phyloP scores from a whole-genome alignment of 2,113 vertebrate genomes.

The Megalops atlanticus region DNA sequence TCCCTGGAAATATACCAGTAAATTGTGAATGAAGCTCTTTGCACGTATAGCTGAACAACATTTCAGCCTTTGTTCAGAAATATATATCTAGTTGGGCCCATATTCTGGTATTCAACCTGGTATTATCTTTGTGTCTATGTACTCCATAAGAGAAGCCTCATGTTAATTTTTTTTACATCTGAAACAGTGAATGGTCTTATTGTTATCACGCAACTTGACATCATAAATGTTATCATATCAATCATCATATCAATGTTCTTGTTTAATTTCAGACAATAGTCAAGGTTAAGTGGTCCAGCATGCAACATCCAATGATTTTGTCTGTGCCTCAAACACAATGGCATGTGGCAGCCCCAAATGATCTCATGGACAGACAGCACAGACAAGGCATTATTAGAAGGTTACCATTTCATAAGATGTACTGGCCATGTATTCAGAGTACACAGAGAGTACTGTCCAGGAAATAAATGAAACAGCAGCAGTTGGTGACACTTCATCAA shows the following conservation, averaged over 20 bases:
- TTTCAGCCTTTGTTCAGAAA: not conserved
- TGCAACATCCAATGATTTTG: not conserved
- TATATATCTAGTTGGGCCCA: not conserved
- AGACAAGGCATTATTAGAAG: not conserved
- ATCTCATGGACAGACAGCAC: not conserved
- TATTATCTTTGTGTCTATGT: not conserved
- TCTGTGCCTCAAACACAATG: not conserved
- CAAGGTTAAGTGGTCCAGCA: not conserved
- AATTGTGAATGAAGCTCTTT: not conserved
- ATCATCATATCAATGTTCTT: conserved; percentile 6
- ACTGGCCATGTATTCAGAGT: not conserved
- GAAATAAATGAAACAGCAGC: not conserved
- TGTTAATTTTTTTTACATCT: not conserved
- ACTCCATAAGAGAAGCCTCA: not conserved
- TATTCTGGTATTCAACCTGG: not conserved
- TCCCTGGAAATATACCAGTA: conserved; percentile 18
- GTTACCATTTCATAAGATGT: not conserved
- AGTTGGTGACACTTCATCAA: not conserved
- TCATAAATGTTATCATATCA: not conserved
- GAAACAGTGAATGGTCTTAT: not conserved
- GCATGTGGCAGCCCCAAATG: not conserved
- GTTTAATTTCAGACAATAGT: not conserved
- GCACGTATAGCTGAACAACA: not conserved
- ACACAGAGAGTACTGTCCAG: not conserved
- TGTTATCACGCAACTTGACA: not conserved